phyloP scores from a whole-genome alignment of 2,113 vertebrate species.

The Telmatochromis brachygnathus region DNA sequence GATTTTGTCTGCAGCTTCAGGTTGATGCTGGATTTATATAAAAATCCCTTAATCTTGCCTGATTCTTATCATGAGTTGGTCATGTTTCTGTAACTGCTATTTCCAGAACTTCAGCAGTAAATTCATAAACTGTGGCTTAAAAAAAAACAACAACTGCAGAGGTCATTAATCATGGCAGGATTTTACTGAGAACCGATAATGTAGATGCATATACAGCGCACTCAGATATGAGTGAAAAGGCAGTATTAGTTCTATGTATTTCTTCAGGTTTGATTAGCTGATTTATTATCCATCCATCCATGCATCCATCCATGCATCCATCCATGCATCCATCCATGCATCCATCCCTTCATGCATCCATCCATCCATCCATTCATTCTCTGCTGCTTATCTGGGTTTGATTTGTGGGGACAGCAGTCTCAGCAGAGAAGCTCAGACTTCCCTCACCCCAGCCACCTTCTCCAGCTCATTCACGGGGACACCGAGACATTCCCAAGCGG shows the following conservation, averaged over 20 bases:
- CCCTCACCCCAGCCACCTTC: background rate
- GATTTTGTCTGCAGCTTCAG: slow-evolving; percentile 20
- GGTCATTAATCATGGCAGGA: background rate
- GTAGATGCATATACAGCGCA: background rate
- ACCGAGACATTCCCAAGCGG: background rate
- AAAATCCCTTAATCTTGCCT: slow-evolving; percentile 58
- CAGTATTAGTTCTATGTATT: background rate
- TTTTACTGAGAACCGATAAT: background rate
- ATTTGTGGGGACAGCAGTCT: background rate
- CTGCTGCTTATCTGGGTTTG: background rate
- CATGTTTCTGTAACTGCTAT: slow-evolving; percentile 25
- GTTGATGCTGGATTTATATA: slow-evolving; percentile 50
- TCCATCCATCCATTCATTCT: background rate
- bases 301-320: background rate
- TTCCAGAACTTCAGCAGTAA: background rate
- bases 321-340: background rate
- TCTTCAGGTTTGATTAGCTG: background rate
- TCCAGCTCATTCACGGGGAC: background rate
- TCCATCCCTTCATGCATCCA: background rate
- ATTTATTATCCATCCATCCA: background rate
- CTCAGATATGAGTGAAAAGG: background rate
- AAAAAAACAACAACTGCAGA: background rate
- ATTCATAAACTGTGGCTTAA: background rate
- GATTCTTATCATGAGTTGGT: slow-evolving; percentile 48
- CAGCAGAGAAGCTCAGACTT: background rate